Evolutionary conservation across 2,888 invertebrate species (phyloP), one percentile per base, ranked within the genome.

Genomic region (Seira ritae): DNA sequence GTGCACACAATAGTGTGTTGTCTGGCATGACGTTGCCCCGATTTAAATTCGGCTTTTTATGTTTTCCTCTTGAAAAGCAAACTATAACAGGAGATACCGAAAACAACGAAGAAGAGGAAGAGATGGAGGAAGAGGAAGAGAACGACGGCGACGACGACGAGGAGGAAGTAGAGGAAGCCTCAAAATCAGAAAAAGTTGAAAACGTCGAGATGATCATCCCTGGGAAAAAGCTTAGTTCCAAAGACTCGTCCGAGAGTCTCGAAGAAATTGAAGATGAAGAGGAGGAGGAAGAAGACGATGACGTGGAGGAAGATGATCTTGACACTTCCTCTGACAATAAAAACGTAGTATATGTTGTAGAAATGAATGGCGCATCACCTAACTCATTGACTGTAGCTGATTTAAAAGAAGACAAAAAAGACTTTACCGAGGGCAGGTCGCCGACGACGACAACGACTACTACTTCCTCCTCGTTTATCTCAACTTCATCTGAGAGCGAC

Each of bases 201-300:
- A 31, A 22, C 67, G 50, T 46, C 17, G 65, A 69, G 42, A 31
- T 60, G 69, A 80, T 62, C 22, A 65, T 23, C 19, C 31, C 19
- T 66, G 67, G 67, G 23, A 66, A 80, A 3, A 46, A 46, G 19
- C 22, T 22, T 10, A 65, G 24, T 15, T 62, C 60, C 8, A 74
- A 74, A 42, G 55, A 55, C 1, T 82, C 74, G 12, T 69, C 80
- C 17, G 75, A 84, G 20, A 79, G 76, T 68, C 65, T 82, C 17
- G 80, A 83, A 72, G 80, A 85, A 24, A 76, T 75, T 71, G 85
- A 84, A 46, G 84, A 83, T 19, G 85, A 85, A 0, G 84, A 84
- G 4, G 89, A 87, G 24, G 89, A 85, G n/a, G 85, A 86, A 8
- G 85, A 86, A 8, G 84, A 79, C 1, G 85, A 82, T 8, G 84